Evolutionary conservation across 2,888 invertebrate species (phyloP).

Genomic region (Volucella inflata): DNA sequence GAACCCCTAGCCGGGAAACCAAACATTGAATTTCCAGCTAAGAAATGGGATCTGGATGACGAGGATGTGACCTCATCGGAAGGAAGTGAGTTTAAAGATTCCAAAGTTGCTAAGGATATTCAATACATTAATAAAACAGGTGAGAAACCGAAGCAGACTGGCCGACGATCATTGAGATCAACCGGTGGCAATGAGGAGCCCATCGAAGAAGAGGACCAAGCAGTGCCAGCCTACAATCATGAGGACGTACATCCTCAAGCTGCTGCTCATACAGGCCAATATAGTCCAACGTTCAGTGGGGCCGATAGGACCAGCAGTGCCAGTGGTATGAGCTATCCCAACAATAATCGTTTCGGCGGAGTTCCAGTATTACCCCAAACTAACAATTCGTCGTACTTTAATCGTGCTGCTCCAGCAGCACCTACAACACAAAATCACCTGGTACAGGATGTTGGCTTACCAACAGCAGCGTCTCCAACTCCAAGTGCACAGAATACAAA

Average conservation of each 20-base stretch:
- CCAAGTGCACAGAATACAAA: conserved; percentile 81
- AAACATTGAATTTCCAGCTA: conserved; percentile 91
- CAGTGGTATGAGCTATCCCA: conserved; percentile 81
- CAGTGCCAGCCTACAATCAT: conserved; percentile 60
- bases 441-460: conserved; percentile 82
- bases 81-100: conserved; percentile 87
- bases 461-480: conserved; percentile 82
- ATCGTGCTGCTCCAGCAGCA: conserved; percentile 78
- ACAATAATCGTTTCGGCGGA: conserved; percentile 82
- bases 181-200: conserved; percentile 83
- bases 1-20: conserved; percentile 91
- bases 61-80: conserved; percentile 87
- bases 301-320: conserved; percentile 82
- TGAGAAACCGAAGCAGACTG: conserved; percentile 85
- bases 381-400: conserved; percentile 80
- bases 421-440: conserved; percentile 77
- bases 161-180: conserved; percentile 85
- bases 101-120: conserved; percentile 87
- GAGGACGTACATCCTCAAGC: conserved; percentile 46
- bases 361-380: conserved; percentile 81
- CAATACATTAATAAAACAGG: conserved; percentile 85
- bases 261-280: conserved; percentile 76
- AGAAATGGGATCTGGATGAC: conserved; percentile 90
- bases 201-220: conserved; percentile 77
- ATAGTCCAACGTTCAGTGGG: conserved; percentile 83